A percentile compares a stretch with the other conserved stretches of the same genome.
Conservation (phyloP, 2,888 invertebrate species). For the Lampropteryx suffumata region DNA sequence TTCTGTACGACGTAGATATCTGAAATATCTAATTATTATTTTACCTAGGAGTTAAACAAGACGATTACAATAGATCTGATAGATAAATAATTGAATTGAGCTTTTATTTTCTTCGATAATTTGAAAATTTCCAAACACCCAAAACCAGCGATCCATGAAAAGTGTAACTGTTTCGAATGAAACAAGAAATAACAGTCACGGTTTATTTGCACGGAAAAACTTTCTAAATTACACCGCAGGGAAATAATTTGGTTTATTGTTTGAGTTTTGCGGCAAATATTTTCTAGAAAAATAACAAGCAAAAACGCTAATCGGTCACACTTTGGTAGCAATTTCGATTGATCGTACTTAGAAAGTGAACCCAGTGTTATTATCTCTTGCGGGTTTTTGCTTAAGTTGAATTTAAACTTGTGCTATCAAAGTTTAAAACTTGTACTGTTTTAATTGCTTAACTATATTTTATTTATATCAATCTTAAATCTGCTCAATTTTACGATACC, state of each 20-base stretch:
- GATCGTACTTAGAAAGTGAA: conserved; percentile 55
- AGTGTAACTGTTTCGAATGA: conserved; percentile 45
- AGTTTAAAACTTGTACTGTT: background rate
- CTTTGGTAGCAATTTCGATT: conserved; percentile 32
- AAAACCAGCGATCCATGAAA: conserved; percentile 36
- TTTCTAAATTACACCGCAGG: conserved; percentile 49
- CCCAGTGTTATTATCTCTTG: conserved; percentile 36
- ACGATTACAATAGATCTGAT: too few relatives aligned
- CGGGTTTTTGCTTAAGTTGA: conserved; percentile 15
- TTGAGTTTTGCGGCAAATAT: conserved; percentile 42
- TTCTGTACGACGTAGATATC: too few relatives aligned
- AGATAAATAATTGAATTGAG: too few relatives aligned
- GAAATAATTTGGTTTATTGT: conserved; percentile 51
- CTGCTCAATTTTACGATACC: too few relatives aligned
- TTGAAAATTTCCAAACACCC: conserved; percentile 8
- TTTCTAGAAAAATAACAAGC: conserved; percentile 32
- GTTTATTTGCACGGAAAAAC: conserved; percentile 45
- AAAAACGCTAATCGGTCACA: conserved; percentile 33
- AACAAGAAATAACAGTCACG: conserved; percentile 49
- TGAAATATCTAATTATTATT: too few relatives aligned
- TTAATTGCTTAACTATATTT: background rate
- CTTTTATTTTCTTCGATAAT: conserved; percentile 18
- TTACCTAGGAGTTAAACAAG: too few relatives aligned
- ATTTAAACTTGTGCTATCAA: background rate
- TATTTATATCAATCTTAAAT: too few relatives aligned